Percentiles rank a stretch among this genome's conserved stretches.
Conservation (phyloP, 2,113 vertebrate genomes). For the Labeo catla region DNA sequence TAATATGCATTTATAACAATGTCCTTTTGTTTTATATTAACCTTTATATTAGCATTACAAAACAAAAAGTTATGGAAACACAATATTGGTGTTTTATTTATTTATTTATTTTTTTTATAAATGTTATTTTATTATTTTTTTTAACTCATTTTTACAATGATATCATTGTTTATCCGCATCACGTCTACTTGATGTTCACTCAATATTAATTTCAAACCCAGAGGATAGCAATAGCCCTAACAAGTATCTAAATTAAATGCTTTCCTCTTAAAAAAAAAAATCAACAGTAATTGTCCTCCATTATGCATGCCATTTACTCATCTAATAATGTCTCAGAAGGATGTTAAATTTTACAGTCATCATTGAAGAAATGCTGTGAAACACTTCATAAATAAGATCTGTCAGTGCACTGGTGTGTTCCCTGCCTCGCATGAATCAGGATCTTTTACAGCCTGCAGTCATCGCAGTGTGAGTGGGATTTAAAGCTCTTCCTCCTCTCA, state of each 20-base stretch:
- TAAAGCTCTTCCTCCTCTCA: not conserved
- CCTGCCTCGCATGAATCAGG: not conserved
- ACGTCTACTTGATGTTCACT: not conserved
- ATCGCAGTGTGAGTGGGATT: not conserved
- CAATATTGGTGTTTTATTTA: no score
- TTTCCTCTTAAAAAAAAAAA: not conserved
- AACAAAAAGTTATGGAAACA: no score
- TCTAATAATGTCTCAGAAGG: not conserved
- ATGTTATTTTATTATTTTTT: no score
- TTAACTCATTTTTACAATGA: no score
- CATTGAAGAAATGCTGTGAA: not conserved
- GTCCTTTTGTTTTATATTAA: no score
- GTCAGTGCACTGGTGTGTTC: not conserved
- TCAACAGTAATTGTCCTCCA: not conserved
- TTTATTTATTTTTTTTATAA: no score
- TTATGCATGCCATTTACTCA: not conserved
- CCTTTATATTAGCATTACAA: no score
- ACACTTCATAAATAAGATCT: not conserved
- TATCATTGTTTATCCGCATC: not conserved
- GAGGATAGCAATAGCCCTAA: not conserved
- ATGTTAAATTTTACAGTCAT: not conserved
- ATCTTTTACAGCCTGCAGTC: conserved; percentile 18
- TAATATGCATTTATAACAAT: not conserved
- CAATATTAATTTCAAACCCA: not conserved
- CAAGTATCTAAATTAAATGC: not conserved